Evolutionary conservation across 2,888 invertebrate genomes (phyloP).

Genomic region (Nephrotoma appendiculata): DNA sequence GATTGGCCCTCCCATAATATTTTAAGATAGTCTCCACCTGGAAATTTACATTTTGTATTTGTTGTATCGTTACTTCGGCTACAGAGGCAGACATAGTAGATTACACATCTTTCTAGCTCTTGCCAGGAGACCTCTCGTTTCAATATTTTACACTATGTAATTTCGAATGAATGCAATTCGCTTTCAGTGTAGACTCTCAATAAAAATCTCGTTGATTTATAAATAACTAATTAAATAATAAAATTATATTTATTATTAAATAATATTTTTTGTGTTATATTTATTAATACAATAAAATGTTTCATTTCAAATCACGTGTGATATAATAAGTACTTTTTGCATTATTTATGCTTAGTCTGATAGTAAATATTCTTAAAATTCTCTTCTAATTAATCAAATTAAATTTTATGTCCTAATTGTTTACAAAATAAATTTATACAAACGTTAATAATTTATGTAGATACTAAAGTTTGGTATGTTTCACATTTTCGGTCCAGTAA

Average conservation of each 20-base stretch:
- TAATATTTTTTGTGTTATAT: background rate
- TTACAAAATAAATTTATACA: background rate
- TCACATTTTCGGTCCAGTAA: slow-evolving; percentile 85
- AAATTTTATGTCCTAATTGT: background rate
- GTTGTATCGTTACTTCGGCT: too few species aligned
- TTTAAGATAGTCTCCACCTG: too few species aligned
- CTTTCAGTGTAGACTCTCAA: too few species aligned
- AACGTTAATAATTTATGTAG: background rate
- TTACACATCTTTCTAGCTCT: too few species aligned
- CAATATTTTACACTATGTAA: too few species aligned
- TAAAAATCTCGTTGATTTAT: too few species aligned
- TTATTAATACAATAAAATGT: background rate
- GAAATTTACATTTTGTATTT: too few species aligned
- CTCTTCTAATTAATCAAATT: background rate
- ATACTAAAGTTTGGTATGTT: slow-evolving; percentile 67
- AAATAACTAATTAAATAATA: background rate
- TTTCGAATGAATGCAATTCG: too few species aligned
- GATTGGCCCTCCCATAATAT: too few species aligned
- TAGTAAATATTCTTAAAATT: background rate
- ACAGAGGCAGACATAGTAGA: too few species aligned
- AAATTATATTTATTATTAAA: background rate
- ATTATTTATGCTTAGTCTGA: background rate
- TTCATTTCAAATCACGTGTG: background rate
- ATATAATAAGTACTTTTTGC: background rate
- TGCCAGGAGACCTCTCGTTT: too few species aligned